phyloP scores from a whole-genome alignment of 2,113 vertebrate species.

The Cyanistes caeruleus region DNA sequence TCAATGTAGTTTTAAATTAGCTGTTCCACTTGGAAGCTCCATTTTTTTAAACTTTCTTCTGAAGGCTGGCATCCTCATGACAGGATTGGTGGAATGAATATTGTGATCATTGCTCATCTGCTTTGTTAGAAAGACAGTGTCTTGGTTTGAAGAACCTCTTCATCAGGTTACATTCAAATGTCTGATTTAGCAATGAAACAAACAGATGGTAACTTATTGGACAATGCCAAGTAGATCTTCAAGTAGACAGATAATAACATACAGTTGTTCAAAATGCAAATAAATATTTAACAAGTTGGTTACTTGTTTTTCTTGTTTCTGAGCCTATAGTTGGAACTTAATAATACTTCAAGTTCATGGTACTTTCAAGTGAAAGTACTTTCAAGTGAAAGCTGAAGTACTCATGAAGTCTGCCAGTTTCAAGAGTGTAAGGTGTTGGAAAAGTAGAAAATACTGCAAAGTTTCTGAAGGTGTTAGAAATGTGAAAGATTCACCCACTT shows the following conservation, averaged over 20 bases:
- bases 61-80: background rate
- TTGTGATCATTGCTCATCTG: background rate
- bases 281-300: background rate
- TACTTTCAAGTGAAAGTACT: background rate
- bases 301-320: background rate
- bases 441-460: background rate
- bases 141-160: background rate
- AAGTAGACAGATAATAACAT: background rate
- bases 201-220: background rate
- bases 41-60: background rate
- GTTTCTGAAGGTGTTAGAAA: background rate
- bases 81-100: background rate
- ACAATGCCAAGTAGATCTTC: background rate
- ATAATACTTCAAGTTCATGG: background rate
- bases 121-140: background rate
- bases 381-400: background rate
- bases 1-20: background rate
- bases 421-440: background rate
- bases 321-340: background rate
- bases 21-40: background rate
- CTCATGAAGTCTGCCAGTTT: background rate
- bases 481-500: background rate
- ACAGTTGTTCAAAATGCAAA: background rate
- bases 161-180: background rate
- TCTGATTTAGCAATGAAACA: background rate